Evolutionary conservation across 2,888 invertebrate species (phyloP), one percentile per base, ranked within the genome.

Genomic region (Adelognathus sp.): DNA sequence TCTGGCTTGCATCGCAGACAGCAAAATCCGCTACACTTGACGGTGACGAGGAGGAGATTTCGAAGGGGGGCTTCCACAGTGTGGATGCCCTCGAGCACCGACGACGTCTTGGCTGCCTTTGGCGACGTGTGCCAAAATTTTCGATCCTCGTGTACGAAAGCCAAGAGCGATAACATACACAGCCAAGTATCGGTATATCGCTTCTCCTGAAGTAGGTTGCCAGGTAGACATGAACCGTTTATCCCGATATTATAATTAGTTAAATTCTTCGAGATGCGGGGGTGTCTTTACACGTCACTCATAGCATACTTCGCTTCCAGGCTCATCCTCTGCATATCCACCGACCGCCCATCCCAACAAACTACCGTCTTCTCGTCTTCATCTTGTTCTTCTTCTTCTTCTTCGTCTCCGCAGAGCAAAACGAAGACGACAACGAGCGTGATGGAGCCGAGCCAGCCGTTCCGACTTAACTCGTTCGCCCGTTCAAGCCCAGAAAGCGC

Each of bases 281-380:
- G 90, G 89, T 91, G 90, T 91, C 90, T 91, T 90, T 90, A 90
- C 90, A 90, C 89, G 90, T 90, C 90, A 90, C 86, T 90, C 90
- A 50, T 31, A 90, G 88, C 85, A 85, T 86, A 87, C 87, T 90
- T 90, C 88, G 90, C 89, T 90, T 86, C 87, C 88, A 90, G 90
- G 88, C 90, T 88, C 88, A 86, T 87, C 88, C 86, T 84, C 80
- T 83, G 79, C 79, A 79, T 60, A 52, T 74, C 66, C 66, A 50
- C 18, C 50, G 50, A 21, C 21, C 9, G 21, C 50, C 50, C 5
- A 50, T 24, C 50, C 50, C n/a, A 4, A 4, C 24, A 21, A n/a
- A n/a, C 50, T 24, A 50, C 50, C 50, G 50, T 56, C 70, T 39
- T 39, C n/a, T 46, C 78, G 24, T 64, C 63, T 33, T 31, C 50